Evolutionary conservation across 2,113 vertebrate genomes (phyloP), one percentile per base, ranked within the genome.

Genomic region (Amphiprion percula): DNA sequence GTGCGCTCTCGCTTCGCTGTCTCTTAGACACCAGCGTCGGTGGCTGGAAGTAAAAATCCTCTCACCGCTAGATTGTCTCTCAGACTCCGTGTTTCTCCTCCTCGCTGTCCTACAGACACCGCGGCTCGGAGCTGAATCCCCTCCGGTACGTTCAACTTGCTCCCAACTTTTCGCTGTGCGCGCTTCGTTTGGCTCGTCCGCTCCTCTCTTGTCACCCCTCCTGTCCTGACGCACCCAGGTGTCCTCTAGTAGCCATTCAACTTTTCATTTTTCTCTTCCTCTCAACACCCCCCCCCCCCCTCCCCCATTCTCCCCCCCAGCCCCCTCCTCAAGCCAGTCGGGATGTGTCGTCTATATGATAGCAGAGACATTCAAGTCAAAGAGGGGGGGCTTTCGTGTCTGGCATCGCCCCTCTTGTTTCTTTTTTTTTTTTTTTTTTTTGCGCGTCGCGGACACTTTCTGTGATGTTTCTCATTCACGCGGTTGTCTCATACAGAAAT

Each of bases 401-500:
- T 81, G 85, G 88, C 90, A 89, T 89, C 68, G 73, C 87, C 89
- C 90, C 83, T 85, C 76, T 37, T 37, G 8, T 37, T 37, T 37
- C 33, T 37, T 30, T 30, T 5, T 30, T 3, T 30, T 30, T 5
- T 21, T 50, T 17, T 50, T 80, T 58, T 30, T 69, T 85, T 68
- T 24, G 46, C 73, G 73, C 77, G 69, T 86, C 86, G 74, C 72
- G 83, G 86, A 66, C 80, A 58, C 85, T 84, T 86, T 82, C 88
- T 54, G 91, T 75, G 90, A 72, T 91, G 88, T 88, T 90, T 93
- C 88, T 84, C 73, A 92, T 92, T 87, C 82, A 70, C 54, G 88
- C 78, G 93, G 7, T 92, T 94, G 94, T 95, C 94, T 92, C 93
- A 93, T 92, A 91, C 92, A 90, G 92, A 94, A 83, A 88, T 88